Conservation (phyloP, 2,797 vertebrate genomes). For the Scyliorhinus canicula region DNA sequence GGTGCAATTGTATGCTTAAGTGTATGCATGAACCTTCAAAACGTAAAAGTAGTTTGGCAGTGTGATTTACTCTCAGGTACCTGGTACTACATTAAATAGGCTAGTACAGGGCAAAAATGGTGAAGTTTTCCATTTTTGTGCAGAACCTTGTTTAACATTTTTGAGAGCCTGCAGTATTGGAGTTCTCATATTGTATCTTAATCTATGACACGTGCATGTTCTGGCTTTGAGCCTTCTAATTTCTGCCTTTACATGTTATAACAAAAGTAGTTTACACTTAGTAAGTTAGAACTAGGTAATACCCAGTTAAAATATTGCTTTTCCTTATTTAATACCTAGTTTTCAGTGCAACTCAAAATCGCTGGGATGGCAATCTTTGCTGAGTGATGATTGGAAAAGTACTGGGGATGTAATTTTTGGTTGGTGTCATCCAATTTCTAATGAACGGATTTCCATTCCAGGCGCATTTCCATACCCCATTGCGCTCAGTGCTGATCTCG, state of each 20-base stretch:
- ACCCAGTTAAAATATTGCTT: not conserved
- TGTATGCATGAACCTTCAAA: slow-evolving; percentile 37
- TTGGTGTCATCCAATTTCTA: not conserved
- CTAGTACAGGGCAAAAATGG: not conserved
- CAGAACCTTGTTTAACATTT: not conserved
- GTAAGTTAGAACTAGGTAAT: not conserved
- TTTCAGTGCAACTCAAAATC: not conserved
- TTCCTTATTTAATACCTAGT: not conserved
- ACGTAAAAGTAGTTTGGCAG: not conserved
- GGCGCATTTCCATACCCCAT: too few species aligned
- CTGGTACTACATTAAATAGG: not conserved
- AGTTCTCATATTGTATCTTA: not conserved
- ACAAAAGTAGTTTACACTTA: not conserved
- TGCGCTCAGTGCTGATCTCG: too few species aligned
- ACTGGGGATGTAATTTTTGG: not conserved
- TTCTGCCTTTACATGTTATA: not conserved
- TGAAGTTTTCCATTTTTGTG: not conserved
- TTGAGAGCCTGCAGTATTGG: not conserved
- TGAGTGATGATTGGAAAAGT: not conserved
- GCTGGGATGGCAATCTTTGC: not conserved
- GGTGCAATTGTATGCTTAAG: slow-evolving; percentile 44
- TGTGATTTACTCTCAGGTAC: not conserved
- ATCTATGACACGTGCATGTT: not conserved
- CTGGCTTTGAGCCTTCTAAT: not conserved
- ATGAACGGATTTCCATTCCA: not conserved